A percentile compares a stretch with the other conserved stretches of the same genome.
phyloP scores from a whole-genome alignment of 2,797 vertebrate genomes.

The Xenentodon cancila region DNA sequence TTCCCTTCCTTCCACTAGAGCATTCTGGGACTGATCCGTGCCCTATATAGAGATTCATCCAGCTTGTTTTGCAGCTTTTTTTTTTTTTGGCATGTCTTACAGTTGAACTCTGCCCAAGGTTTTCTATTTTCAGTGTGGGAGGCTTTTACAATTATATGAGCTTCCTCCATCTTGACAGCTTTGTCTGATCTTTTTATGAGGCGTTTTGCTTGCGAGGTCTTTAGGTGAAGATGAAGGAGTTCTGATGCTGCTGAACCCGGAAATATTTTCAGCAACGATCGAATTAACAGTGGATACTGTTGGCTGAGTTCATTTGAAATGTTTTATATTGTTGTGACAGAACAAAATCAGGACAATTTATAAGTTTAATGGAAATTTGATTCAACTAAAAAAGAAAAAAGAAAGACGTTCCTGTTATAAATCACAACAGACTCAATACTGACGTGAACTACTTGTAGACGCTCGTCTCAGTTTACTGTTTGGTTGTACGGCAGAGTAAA shows the following conservation, averaged over 20 bases:
- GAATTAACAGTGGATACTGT: slow-evolving; percentile 1
- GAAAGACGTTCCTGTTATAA: slow-evolving; percentile 4
- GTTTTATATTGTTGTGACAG: slow-evolving; percentile 17
- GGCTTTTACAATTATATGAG: slow-evolving; percentile 37
- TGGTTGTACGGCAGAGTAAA: slow-evolving; percentile 12
- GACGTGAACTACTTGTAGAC: slow-evolving; percentile 21
- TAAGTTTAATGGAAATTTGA: no score
- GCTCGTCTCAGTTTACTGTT: slow-evolving; percentile 15
- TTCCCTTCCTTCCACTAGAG: slow-evolving; percentile 35
- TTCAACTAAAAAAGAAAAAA: no score
- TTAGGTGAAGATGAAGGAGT: slow-evolving; percentile 49
- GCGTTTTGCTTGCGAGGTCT: slow-evolving; percentile 54
- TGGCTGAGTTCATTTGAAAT: slow-evolving; percentile 7
- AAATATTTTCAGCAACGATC: slow-evolving; percentile 16
- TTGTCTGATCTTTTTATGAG: slow-evolving; percentile 67
- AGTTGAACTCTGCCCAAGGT: slow-evolving; percentile 35
- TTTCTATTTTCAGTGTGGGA: slow-evolving; percentile 52
- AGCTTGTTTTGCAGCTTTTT: slow-evolving; percentile 27
- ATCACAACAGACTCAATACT: slow-evolving; percentile 14
- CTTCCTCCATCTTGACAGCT: slow-evolving; percentile 32
- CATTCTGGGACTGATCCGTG: slow-evolving; percentile 42
- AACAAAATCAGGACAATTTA: no score
- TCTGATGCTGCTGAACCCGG: slow-evolving; percentile 42
- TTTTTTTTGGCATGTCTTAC: slow-evolving; percentile 35
- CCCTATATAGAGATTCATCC: slow-evolving; percentile 23